phyloP scores from a whole-genome alignment of 2,113 vertebrate genomes.

The Gymnorhina tibicen region DNA sequence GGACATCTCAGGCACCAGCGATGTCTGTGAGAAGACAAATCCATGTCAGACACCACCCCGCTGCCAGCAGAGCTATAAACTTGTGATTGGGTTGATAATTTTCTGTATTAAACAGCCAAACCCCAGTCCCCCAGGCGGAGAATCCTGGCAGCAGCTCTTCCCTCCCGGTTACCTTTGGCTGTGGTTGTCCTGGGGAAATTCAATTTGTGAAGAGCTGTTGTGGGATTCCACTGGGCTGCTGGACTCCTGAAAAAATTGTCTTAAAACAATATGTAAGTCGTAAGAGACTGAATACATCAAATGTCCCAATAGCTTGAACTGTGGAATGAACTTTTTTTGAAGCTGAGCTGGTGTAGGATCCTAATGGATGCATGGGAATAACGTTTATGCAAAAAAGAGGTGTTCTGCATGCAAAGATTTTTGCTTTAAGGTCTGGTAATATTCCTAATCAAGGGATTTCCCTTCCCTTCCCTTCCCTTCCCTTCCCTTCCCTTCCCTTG shows the following conservation, averaged over 20 bases:
- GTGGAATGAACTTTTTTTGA: not conserved
- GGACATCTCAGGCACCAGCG: not conserved
- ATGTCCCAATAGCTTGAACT: not conserved
- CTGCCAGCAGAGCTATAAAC: not conserved
- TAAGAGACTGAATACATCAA: not conserved
- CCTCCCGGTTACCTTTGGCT: not conserved
- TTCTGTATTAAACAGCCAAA: not conserved
- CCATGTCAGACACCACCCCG: not conserved
- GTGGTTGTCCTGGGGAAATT: not conserved
- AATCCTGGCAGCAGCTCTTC: not conserved
- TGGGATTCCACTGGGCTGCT: not conserved
- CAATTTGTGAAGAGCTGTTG: not conserved
- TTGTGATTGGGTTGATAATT: not conserved
- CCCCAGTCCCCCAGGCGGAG: not conserved
- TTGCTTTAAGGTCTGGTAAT: not conserved
- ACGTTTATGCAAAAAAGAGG: not conserved
- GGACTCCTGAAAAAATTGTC: no score
- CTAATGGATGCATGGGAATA: rapidly evolving
- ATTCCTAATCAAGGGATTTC: not conserved
- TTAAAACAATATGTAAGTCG: not conserved
- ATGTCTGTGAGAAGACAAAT: not conserved
- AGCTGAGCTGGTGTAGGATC: not conserved
- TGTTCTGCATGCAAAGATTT: not conserved
- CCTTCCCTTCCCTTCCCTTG: rapidly evolving
- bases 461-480: no score